phyloP scores from a whole-genome alignment of 2,113 vertebrate genomes.

The Tupaia tana region DNA sequence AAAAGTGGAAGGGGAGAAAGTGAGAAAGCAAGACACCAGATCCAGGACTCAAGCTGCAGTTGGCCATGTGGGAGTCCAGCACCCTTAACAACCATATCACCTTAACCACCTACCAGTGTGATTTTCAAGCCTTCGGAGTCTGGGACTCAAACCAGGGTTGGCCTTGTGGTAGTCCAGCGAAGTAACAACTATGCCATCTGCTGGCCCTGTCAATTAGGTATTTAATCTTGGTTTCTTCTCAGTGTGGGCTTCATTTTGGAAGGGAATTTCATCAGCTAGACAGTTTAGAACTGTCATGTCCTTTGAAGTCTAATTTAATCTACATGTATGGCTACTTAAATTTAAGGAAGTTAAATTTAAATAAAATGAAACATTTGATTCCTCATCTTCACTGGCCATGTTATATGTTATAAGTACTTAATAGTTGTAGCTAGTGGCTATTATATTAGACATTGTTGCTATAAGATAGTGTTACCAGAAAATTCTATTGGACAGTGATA shows the following conservation, averaged over 20 bases:
- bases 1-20: no score
- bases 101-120: no score
- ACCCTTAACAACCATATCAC: no score
- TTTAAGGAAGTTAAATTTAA: background rate
- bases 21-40: no score
- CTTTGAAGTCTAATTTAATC: background rate
- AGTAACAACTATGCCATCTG: no score
- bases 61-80: no score
- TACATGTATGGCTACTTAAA: background rate
- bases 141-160: no score
- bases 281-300: background rate
- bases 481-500: background rate
- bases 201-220: background rate
- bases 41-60: no score
- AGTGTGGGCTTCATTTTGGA: background rate
- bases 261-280: background rate
- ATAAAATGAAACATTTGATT: slow-evolving; percentile 22
- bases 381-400: background rate
- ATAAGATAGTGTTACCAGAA: background rate
- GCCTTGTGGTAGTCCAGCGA: no score
- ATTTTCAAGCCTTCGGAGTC: no score
- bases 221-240: slow-evolving; percentile 8
- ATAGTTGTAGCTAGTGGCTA: background rate
- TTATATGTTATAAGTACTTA: background rate
- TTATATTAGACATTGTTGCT: background rate